Evolutionary conservation across 2,113 vertebrate genomes (phyloP), one percentile per base, ranked within the genome.

Genomic region (Okapia johnstoni): DNA sequence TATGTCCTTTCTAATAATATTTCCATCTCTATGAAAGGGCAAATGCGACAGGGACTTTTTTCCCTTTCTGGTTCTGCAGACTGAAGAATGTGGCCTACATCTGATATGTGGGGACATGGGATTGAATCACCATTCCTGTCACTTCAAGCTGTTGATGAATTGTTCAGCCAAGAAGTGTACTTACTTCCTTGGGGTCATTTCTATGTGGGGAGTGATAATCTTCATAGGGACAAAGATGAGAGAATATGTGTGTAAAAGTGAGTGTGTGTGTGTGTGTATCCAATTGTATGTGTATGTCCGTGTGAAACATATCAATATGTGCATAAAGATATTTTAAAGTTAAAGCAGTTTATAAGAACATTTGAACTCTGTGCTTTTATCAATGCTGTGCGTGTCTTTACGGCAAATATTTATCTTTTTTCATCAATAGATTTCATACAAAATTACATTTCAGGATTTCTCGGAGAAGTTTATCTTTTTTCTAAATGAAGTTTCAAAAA

Each of bases 1-100:
- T 99, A 99, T 99, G 99, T 99, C 99, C 99, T 99, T 99, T 99
- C 99, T 99, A 99, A 99, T 99, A 99, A 99, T 99, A 99, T 99
- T 99, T 99, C 99, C 99, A 99, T 99, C 99, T 99, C 99, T 99
- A 99, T 99, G 99, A 99, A 99, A 99, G 99, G 99, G 99, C 99
- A 99, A 99, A 99, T 99, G 99, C 99, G 98, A 99, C 99, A 99
- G 99, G 99, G 99, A 99, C 99, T 99, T 99, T 99, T 73, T 99
- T 98, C 98, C 98, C 98, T 99, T 98, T 99, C 99, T 99, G 99
- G 97, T 99, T 99, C 98, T 98, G 97, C 97, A 99, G 98, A 98
- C 97, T 97, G 98, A 99, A 99, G 99, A 99, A 99, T 99, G 99
- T 99, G 99, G 99, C 99, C 99, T 99, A 99, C 97, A 99, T 99